A percentile compares a stretch with the other conserved stretches of the same genome.
Conservation (phyloP, 2,888 invertebrate species). For the Cosmia pyralina region DNA sequence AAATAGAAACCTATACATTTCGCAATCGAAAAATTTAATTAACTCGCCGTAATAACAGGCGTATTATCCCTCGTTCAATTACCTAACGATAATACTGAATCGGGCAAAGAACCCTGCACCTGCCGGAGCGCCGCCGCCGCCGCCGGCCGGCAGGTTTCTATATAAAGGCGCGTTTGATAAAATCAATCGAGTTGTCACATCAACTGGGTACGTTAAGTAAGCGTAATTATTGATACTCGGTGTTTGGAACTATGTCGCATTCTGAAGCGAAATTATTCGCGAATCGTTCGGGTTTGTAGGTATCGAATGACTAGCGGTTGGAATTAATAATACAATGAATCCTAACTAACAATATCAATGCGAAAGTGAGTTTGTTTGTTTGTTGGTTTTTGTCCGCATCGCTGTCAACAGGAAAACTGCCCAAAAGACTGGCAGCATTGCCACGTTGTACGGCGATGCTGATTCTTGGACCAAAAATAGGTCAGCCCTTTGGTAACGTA, state of each 20-base stretch:
- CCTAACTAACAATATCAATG: not conserved
- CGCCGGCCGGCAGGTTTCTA: slow-evolving; percentile 62
- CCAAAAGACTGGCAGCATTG: too few species aligned
- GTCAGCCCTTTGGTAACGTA: too few species aligned
- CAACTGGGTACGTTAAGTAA: slow-evolving; percentile 46
- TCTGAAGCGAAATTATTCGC: slow-evolving; percentile 25
- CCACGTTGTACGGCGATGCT: too few species aligned
- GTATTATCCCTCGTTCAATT: slow-evolving; percentile 68
- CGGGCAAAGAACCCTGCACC: slow-evolving; percentile 64
- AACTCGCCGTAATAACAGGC: slow-evolving; percentile 58
- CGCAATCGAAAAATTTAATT: slow-evolving; percentile 62
- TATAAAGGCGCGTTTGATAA: slow-evolving; percentile 64
- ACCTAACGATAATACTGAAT: slow-evolving; percentile 66
- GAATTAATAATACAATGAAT: not conserved
- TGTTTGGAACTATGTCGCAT: slow-evolving; percentile 34
- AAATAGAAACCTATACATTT: slow-evolving; percentile 55
- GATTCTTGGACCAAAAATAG: too few species aligned
- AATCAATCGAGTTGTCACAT: slow-evolving; percentile 65
- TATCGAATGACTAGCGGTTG: not conserved
- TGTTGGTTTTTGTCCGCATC: too few species aligned
- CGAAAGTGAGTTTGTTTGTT: too few species aligned
- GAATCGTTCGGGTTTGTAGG: not conserved
- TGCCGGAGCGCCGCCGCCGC: slow-evolving; percentile 64
- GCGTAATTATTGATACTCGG: slow-evolving; percentile 47
- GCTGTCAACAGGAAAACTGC: too few species aligned